These are phyloP conservation scores for Oscheius sp. DNA, from an alignment of 2,888 invertebrate species.

Conservation along the genomic window DNA sequence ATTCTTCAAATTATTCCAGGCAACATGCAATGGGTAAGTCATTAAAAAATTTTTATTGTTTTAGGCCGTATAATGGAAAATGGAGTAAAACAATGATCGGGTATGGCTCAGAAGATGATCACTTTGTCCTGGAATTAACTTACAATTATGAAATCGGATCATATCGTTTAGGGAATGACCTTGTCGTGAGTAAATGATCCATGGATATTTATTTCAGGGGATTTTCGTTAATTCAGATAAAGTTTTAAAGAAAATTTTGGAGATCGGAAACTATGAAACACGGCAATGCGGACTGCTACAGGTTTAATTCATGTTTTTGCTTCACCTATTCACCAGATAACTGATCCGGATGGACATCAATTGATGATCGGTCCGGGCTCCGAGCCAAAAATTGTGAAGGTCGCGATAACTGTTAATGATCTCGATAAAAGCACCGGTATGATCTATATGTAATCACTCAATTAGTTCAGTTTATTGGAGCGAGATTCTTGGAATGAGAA, in stretches of 20 bases:
- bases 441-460: neutral
- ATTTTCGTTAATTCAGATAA: constrained; percentile 85
- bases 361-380: constrained; percentile 75
- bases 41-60: neutral
- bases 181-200: constrained; percentile 71
- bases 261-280: neutral
- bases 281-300: constrained; percentile 70
- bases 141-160: constrained; percentile 92
- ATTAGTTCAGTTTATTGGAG: constrained; percentile 81
- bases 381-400: neutral
- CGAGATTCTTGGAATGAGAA: constrained; percentile 80
- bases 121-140: constrained; percentile 94
- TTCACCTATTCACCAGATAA: constrained; percentile 60
- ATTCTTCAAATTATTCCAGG: too few species aligned
- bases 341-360: constrained; percentile 91
- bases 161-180: constrained; percentile 91
- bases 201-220: constrained; percentile 73
- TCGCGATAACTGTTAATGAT: constrained; percentile 78
- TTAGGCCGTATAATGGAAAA: constrained; percentile 91
- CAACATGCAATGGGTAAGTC: constrained; percentile 92
- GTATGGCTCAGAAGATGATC: constrained; percentile 90
- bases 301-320: constrained; percentile 73
- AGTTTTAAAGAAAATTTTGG: constrained; percentile 70
- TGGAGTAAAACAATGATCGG: constrained; percentile 99
- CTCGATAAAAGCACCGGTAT: constrained; percentile 78